A percentile compares a stretch with the other conserved stretches of the same genome.
phyloP scores from a whole-genome alignment of 2,113 vertebrate species.

The Oncorhynchus mykiss region DNA sequence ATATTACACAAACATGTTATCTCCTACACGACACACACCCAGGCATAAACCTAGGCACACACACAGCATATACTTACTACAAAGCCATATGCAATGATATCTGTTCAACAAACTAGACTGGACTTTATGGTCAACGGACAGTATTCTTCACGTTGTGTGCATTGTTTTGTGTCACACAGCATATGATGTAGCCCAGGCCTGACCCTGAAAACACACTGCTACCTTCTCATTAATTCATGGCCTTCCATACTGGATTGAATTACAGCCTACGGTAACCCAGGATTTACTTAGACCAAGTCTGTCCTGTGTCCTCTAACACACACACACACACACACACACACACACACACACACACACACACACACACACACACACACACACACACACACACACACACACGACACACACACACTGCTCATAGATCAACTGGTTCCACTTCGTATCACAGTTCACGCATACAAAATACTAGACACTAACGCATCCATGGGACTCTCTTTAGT shows the following conservation, averaged over 20 bases:
- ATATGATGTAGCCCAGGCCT: background rate
- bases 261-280: constrained; percentile 33
- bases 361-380: constrained; percentile 9
- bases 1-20: background rate
- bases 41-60: background rate
- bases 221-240: constrained; percentile 64
- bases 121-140: background rate
- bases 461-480: background rate
- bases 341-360: constrained; percentile 12
- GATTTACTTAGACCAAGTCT: constrained; percentile 39
- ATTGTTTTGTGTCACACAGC: background rate
- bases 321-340: constrained; percentile 10
- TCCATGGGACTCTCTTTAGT: constrained; percentile 13
- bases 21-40: background rate
- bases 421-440: too few species aligned
- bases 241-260: constrained; percentile 60
- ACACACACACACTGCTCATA: background rate
- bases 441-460: background rate
- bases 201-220: background rate
- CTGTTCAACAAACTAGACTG: background rate
- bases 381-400: constrained; percentile 10
- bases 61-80: background rate
- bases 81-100: background rate
- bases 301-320: constrained; percentile 2
- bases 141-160: background rate